Conservation (phyloP, 2,797 vertebrate genomes). For the Onychomys arenicola region DNA sequence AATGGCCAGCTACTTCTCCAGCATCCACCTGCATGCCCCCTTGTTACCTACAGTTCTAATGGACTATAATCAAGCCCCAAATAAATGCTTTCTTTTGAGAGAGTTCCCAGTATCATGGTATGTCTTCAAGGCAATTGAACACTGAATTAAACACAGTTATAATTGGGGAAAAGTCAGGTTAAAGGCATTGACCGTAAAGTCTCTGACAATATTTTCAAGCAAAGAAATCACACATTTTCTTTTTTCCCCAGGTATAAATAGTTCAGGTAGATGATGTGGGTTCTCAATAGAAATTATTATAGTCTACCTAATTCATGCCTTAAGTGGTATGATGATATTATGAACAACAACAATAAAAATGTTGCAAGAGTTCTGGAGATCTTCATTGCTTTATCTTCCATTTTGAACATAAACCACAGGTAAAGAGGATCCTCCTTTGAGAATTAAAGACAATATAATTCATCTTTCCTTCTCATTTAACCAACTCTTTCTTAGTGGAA, state of each 20-base stretch:
- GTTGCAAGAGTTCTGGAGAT: neutral
- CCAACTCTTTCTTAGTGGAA: neutral
- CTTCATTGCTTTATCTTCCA: neutral
- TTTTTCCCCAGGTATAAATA: neutral
- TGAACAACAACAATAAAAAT: neutral
- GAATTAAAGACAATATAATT: neutral
- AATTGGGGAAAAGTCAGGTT: neutral
- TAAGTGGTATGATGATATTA: neutral
- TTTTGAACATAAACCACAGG: neutral
- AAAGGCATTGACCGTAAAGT: neutral
- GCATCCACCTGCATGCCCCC: neutral
- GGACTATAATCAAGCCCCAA: neutral
- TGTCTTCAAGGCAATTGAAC: neutral
- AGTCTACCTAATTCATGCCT: neutral
- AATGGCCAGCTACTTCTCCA: neutral
- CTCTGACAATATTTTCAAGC: neutral
- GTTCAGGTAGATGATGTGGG: neutral
- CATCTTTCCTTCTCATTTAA: neutral
- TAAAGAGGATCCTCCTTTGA: neutral
- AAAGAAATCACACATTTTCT: neutral
- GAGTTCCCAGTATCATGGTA: too few species aligned
- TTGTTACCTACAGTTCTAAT: neutral
- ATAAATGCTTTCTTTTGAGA: neutral
- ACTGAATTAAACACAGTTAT: neutral
- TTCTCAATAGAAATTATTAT: neutral